Evolutionary conservation across 2,888 invertebrate genomes (phyloP).

Genomic region (Caenorhabditis parvicauda): DNA sequence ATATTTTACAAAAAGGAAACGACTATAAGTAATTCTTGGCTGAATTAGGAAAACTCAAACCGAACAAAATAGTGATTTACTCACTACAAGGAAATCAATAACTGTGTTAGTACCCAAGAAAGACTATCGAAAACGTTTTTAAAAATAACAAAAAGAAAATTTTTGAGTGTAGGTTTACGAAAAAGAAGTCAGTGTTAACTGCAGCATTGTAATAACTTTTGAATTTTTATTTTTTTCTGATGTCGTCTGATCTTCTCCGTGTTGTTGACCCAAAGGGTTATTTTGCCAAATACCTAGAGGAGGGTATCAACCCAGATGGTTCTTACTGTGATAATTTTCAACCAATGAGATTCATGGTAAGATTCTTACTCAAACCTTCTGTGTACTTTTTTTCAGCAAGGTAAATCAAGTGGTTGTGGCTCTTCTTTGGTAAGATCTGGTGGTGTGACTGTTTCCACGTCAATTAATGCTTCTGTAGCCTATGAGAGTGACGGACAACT

Average conservation of each 20-base stretch:
- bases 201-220: too few species aligned
- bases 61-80: too few species aligned
- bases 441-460: constrained; percentile 28
- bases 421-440: constrained; percentile 29
- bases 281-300: constrained; percentile 19
- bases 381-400: constrained; percentile 19
- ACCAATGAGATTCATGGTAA: background rate
- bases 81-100: too few species aligned
- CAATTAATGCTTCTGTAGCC: constrained; percentile 24
- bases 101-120: too few species aligned
- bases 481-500: constrained; percentile 22
- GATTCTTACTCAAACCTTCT: background rate
- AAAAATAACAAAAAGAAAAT: too few species aligned
- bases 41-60: too few species aligned
- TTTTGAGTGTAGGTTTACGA: too few species aligned
- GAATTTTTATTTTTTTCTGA: constrained; percentile 1
- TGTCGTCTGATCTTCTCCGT: constrained; percentile 23
- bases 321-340: too few species aligned
- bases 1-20: too few species aligned
- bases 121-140: too few species aligned
- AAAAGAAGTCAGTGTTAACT: too few species aligned
- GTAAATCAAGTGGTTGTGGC: constrained; percentile 31
- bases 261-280: constrained; percentile 31
- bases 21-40: too few species aligned
- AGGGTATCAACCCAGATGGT: constrained; percentile 30